Percentiles rank a stretch among this genome's conserved stretches.
phyloP scores from a whole-genome alignment of 1,140 invertebrate genomes.

The Brachionus angularis region DNA sequence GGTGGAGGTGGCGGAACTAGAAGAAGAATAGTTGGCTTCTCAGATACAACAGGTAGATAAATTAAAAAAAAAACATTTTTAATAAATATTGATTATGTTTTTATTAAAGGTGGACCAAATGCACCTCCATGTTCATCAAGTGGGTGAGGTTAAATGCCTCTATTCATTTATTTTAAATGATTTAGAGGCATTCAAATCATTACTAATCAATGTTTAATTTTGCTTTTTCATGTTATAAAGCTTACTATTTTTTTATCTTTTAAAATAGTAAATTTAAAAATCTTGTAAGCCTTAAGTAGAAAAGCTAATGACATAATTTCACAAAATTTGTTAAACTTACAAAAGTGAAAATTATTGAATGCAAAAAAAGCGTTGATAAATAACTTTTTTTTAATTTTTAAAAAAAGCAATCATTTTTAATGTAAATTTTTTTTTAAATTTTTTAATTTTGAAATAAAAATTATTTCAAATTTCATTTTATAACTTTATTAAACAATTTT shows the following conservation, averaged over 20 bases:
- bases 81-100: not conserved
- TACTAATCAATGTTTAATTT: slow-evolving; percentile 2
- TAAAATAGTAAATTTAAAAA: slow-evolving; percentile 14
- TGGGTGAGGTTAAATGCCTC: slow-evolving; percentile 30
- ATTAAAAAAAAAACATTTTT: not conserved
- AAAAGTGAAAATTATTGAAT: no score
- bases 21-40: slow-evolving; percentile 25
- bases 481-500: not conserved
- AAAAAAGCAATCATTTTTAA: no score
- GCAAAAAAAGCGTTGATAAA: no score
- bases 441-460: not conserved
- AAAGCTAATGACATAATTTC: no score
- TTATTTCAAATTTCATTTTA: not conserved
- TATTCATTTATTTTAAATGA: not conserved
- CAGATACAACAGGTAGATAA: not conserved
- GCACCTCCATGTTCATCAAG: slow-evolving; percentile 10
- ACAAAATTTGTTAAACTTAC: no score
- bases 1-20: not conserved
- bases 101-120: not conserved
- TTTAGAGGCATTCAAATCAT: not conserved
- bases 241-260: not conserved
- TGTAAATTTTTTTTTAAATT: no score
- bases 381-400: no score
- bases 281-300: no score
- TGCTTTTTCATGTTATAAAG: not conserved